A percentile compares a stretch with the other conserved stretches of the same genome.
Conservation (phyloP, 1,140 invertebrate genomes). For the Caenorhabditis inopinata region DNA sequence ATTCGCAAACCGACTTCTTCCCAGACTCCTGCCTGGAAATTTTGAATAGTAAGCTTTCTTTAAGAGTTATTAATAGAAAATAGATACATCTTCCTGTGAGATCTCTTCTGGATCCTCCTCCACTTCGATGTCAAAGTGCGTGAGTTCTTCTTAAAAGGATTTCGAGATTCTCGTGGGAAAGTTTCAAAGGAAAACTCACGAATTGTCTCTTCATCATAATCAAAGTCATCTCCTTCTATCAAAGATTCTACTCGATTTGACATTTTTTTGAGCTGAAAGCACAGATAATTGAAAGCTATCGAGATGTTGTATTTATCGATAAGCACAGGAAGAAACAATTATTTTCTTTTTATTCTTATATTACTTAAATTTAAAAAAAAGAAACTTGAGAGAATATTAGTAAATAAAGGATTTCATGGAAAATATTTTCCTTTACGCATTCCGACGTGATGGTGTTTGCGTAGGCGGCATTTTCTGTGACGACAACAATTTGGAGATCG, state of each 20-base stretch:
- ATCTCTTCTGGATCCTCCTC: constrained; percentile 17
- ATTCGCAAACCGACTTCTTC: neutral
- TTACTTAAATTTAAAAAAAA: too few species aligned
- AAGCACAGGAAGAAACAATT: too few species aligned
- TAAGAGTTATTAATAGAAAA: too few species aligned
- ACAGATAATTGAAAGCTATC: neutral
- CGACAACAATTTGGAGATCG: neutral
- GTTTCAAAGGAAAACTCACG: neutral
- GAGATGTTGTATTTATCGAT: too few species aligned
- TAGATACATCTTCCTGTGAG: neutral
- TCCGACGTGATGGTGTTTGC: neutral
- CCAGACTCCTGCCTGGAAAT: neutral
- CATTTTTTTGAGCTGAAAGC: neutral
- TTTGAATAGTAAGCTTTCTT: neutral
- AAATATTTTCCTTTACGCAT: too few species aligned
- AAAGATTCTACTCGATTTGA: neutral
- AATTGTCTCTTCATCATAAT: neutral
- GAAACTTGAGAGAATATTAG: too few species aligned
- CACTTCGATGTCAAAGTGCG: constrained; percentile 36
- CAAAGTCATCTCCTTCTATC: neutral
- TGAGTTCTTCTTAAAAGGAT: constrained; percentile 37
- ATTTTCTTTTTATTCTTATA: too few species aligned
- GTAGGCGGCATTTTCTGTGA: neutral
- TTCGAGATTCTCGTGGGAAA: neutral
- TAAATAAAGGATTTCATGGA: too few species aligned